These are phyloP conservation scores for Philaenus spumarius DNA, from an alignment of 1,140 invertebrate genomes.

Conservation along the genomic window DNA sequence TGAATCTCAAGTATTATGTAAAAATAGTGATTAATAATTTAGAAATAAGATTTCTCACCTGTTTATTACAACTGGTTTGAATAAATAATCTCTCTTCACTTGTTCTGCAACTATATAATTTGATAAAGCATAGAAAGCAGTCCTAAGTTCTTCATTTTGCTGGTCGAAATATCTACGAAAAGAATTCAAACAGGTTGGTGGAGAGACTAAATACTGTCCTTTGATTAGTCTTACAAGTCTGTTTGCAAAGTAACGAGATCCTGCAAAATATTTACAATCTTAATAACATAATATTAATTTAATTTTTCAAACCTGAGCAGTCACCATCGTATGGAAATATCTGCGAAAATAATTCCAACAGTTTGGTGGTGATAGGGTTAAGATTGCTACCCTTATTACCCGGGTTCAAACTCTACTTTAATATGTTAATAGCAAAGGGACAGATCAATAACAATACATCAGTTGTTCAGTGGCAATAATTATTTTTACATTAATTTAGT, in stretches of 20 bases:
- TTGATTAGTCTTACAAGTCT: background rate
- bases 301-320: too few relatives aligned
- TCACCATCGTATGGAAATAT: too few relatives aligned
- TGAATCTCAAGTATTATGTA: too few relatives aligned
- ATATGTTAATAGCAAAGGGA: too few relatives aligned
- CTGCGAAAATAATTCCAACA: background rate
- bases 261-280: background rate
- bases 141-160: background rate
- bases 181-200: background rate
- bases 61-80: background rate
- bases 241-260: background rate
- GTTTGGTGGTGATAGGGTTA: too few relatives aligned
- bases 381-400: too few relatives aligned
- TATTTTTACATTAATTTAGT: too few relatives aligned
- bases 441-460: too few relatives aligned
- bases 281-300: background rate
- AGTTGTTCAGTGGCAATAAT: too few relatives aligned
- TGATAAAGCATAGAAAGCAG: slow-evolving; percentile 1
- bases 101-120: slow-evolving; percentile 5
- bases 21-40: too few relatives aligned
- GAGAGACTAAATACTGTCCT: background rate
- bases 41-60: background rate
- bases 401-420: too few relatives aligned
- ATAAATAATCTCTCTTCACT: slow-evolving; percentile 1
- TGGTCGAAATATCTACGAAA: slow-evolving; percentile 1